Evolutionary conservation across 2,888 invertebrate genomes (phyloP).

Genomic region (Netelia fuscicornis): DNA sequence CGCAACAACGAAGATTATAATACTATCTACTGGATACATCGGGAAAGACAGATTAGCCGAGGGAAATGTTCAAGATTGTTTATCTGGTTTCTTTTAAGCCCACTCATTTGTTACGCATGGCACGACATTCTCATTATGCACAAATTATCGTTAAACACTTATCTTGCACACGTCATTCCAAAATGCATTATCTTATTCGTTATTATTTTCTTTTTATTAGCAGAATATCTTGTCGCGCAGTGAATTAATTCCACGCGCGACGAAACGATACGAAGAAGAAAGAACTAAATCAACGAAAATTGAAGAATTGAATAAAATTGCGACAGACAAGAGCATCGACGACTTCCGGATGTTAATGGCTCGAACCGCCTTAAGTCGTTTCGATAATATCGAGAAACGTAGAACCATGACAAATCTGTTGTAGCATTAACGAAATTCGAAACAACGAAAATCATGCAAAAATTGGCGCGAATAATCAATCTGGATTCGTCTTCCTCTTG

Average conservation of each 20-base stretch:
- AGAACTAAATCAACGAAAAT: conserved; percentile 4
- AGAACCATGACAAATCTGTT: conserved; percentile 1
- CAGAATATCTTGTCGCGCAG: not conserved
- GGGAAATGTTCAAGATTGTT: conserved; percentile 22
- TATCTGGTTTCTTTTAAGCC: conserved; percentile 12
- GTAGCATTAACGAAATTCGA: not conserved
- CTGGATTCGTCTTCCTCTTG: not conserved
- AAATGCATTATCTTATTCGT: conserved; percentile 51
- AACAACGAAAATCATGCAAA: conserved; percentile 17
- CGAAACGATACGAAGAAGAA: not conserved
- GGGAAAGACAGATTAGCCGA: conserved; percentile 20
- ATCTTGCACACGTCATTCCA: conserved; percentile 62
- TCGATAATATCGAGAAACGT: not conserved
- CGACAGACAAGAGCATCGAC: not conserved
- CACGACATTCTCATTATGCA: conserved; percentile 54
- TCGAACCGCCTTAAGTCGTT: not conserved
- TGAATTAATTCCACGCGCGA: conserved; percentile 44
- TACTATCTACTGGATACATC: conserved; percentile 38
- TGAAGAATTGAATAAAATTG: not conserved
- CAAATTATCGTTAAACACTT: conserved; percentile 54
- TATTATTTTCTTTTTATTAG: conserved; percentile 35
- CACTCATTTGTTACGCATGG: conserved; percentile 44
- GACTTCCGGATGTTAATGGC: not conserved
- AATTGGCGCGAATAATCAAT: not conserved
- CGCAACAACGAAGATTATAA: conserved; percentile 1